These are phyloP conservation scores for Ceratina australensis DNA, from an alignment of 1,140 invertebrate genomes.

Conservation along the genomic window DNA sequence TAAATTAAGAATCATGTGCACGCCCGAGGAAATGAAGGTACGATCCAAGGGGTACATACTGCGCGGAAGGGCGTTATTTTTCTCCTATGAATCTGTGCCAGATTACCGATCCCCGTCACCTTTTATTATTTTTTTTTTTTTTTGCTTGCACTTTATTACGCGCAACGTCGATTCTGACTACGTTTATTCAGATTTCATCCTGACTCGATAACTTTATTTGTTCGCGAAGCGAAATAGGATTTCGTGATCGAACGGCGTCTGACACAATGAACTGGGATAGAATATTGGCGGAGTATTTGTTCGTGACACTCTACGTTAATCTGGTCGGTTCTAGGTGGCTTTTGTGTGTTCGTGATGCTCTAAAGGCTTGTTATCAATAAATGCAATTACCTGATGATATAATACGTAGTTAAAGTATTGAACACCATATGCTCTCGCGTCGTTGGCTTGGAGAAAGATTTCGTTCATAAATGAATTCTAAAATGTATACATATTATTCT, in stretches of 20 bases:
- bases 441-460: background rate
- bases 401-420: background rate
- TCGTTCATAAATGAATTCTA: too few species aligned
- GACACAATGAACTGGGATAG: slow-evolving; percentile 9
- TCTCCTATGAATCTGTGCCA: background rate
- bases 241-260: background rate
- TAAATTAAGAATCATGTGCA: slow-evolving; percentile 73
- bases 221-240: background rate
- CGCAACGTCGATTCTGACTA: too few species aligned
- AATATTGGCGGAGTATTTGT: background rate
- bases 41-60: background rate
- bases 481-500: too few species aligned
- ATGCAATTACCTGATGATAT: background rate
- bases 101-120: background rate
- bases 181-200: too few species aligned
- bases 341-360: background rate
- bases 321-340: slow-evolving; percentile 4
- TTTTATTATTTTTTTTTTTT: background rate
- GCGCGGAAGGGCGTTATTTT: background rate
- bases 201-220: background rate
- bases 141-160: background rate
- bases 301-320: slow-evolving; percentile 9
- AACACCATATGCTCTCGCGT: background rate
- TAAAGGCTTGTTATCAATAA: background rate
- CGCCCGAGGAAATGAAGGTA: slow-evolving; percentile 78